Conservation (phyloP, 2,113 vertebrate genomes). For the Polyodon spathula region DNA sequence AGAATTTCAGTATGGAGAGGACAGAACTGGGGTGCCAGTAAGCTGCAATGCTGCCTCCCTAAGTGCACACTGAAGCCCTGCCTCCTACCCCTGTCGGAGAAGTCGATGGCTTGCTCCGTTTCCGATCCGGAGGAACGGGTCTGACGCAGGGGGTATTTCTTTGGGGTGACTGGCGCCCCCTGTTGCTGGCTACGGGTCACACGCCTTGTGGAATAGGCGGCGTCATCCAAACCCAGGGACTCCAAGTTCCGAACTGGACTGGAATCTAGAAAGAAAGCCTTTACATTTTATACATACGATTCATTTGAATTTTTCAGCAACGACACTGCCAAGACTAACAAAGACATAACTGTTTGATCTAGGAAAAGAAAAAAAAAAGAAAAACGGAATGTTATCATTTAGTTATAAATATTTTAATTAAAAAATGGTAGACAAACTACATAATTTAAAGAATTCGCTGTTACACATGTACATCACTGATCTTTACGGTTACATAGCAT, state of each 20-base stretch:
- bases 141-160: constrained; percentile 85
- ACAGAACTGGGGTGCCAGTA: constrained; percentile 12
- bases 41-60: constrained; percentile 7
- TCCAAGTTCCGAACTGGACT: constrained; percentile 64
- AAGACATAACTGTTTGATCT: too few species aligned
- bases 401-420: too few species aligned
- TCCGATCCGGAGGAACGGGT: constrained; percentile 50
- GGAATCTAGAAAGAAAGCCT: constrained; percentile 52
- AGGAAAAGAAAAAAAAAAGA: too few species aligned
- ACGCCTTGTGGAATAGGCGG: constrained; percentile 72
- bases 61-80: constrained; percentile 25
- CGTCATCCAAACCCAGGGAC: constrained; percentile 64
- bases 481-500: too few species aligned
- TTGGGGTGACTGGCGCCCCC: constrained; percentile 70
- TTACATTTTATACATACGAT: constrained; percentile 12
- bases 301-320: too few species aligned
- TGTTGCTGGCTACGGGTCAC: constrained; percentile 91
- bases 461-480: too few species aligned
- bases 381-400: too few species aligned
- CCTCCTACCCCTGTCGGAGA: constrained; percentile 72
- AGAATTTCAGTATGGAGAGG: constrained; percentile 10
- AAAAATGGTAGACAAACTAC: too few species aligned
- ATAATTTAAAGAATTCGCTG: too few species aligned
- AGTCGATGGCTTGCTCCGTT: constrained; percentile 67
- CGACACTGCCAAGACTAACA: too few species aligned